Evolutionary conservation across 1,140 invertebrate genomes (phyloP), one percentile per base, ranked within the genome.

Genomic region (Mercenaria mercenaria): DNA sequence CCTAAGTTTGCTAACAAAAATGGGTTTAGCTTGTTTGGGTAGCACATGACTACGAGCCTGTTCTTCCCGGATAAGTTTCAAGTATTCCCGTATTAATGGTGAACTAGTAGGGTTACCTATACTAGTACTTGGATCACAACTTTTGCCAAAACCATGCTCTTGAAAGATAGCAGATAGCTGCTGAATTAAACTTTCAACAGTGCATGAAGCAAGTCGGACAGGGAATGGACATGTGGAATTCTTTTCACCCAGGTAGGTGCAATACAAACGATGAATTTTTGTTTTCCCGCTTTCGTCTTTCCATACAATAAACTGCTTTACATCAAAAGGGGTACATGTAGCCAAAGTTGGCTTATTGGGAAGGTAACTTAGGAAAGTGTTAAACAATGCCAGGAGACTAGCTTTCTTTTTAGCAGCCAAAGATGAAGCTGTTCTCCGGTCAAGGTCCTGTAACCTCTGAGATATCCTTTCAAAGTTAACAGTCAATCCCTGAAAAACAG

Each of bases 211-310:
- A 26, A 90, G 52, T 23, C 88, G 32, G 23, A 39, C 50, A 26
- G 88, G 80, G 41, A 39, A 76, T 2, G 0, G 0, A 77, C 79
- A 76, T 18, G 4, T 29, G 29, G n/a, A 29, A 15, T 43, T 15
- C 13, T 52, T 79, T n/a, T 26, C 11, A 32, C 88, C 69, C 43
- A 89, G 29, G 59, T 43, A 34, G 41, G 56, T 47, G 43, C 83
- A 90, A 43, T 87, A 3, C 26, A 86, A 50, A 11, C 23, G 26
- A 82, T 90, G 89, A 29, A 90, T 47, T 72, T 32, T 72, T 41
- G 77, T 90, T 74, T 81, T 87, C 15, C 83, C 89, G 41, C 15
- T 59, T n/a, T 43, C 34, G 81, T 86, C 89, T 52, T 90, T 87
- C 83, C 89, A 86, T 10, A 90, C 41, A 37, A 87, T 74, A 64